Evolutionary conservation across 2,797 vertebrate species (phyloP).

Genomic region (Valencia hispanica): DNA sequence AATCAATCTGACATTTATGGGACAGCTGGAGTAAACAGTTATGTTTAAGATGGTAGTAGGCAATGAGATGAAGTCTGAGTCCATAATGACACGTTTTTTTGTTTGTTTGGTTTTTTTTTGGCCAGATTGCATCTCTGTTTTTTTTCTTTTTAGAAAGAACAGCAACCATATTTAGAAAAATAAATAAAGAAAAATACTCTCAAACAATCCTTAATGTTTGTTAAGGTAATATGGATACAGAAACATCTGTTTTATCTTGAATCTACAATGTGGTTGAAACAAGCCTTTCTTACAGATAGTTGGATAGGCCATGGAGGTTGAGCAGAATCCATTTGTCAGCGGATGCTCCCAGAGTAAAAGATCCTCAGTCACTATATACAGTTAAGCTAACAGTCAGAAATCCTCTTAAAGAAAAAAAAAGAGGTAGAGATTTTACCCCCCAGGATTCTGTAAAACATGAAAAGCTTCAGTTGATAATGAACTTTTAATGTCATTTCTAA

Average conservation of each 20-base stretch:
- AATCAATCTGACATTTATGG: not conserved
- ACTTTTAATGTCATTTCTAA: not conserved
- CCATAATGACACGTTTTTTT: not conserved
- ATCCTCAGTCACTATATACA: not conserved
- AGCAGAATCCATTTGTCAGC: not conserved
- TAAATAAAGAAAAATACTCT: too few species aligned
- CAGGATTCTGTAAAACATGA: not conserved
- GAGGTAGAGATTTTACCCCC: too few species aligned
- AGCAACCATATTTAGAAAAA: not conserved
- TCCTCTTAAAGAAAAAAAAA: too few species aligned
- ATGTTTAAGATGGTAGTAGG: not conserved
- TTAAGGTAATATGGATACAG: not conserved
- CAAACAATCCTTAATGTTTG: not conserved
- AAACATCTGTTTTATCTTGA: not conserved
- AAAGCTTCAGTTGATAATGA: not conserved
- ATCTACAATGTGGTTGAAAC: not conserved
- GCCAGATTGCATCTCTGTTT: not conserved
- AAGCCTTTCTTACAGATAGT: not conserved
- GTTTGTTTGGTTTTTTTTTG: not conserved
- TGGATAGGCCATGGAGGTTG: too few species aligned
- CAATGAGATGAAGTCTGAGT: not conserved
- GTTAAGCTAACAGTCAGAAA: not conserved
- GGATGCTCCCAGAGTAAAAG: not conserved
- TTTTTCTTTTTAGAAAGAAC: not conserved
- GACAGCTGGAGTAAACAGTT: not conserved